Evolutionary conservation across 2,888 invertebrate genomes (phyloP).

Genomic region (Microchrysa polita): DNA sequence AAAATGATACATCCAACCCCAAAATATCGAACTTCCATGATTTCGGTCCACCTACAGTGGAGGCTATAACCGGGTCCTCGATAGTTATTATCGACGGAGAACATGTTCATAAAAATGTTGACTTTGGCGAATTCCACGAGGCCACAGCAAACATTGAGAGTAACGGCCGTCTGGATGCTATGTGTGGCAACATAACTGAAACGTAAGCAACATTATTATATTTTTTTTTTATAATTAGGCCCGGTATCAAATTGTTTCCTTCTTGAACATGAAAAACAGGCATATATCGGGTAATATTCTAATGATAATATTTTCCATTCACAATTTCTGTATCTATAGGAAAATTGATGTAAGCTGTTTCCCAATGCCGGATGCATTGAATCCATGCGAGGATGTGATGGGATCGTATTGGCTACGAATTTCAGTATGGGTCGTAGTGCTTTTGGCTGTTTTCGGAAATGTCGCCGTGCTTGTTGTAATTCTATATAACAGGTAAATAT

Average conservation of each 20-base stretch:
- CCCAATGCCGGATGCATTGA: conserved; percentile 82
- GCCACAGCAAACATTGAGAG: conserved; percentile 65
- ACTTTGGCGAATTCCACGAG: conserved; percentile 63
- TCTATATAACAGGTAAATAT: conserved; percentile 67
- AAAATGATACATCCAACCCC: background rate
- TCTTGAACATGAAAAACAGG: conserved; percentile 36
- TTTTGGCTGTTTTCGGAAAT: conserved; percentile 85
- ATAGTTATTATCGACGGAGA: conserved; percentile 46
- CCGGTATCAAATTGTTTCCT: background rate
- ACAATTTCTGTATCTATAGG: conserved; percentile 54
- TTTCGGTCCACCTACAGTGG: conserved; percentile 38
- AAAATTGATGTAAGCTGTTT: conserved; percentile 71
- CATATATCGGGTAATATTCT: background rate
- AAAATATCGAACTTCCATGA: conserved; percentile 16
- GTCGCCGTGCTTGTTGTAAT: conserved; percentile 82
- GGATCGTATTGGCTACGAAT: conserved; percentile 80
- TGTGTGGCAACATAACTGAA: conserved; percentile 68
- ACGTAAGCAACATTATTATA: conserved; percentile 55
- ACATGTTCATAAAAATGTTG: conserved; percentile 45
- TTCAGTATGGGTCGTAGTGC: conserved; percentile 87
- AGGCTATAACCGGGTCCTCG: conserved; percentile 51
- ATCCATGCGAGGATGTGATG: conserved; percentile 92
- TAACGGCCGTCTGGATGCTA: conserved; percentile 64
- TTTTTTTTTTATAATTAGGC: conserved; percentile 30
- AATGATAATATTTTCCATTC: background rate